Evolutionary conservation across 37 sponge, comb jelly and placozoan species (phyloP), one percentile per base, ranked within the genome.

Genomic region (Agelas oroides): DNA sequence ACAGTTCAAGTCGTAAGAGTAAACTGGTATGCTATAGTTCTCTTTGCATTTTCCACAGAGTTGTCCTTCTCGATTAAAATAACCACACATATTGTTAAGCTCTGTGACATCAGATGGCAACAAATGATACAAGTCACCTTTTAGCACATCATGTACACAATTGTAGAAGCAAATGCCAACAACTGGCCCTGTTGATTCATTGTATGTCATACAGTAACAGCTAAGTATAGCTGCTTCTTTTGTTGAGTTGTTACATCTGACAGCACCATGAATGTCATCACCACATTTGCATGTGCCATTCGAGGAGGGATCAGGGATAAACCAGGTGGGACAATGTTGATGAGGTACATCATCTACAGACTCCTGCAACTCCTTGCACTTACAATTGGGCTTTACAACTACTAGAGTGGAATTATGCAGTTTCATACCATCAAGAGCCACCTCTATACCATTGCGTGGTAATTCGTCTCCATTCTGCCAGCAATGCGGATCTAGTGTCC

Each of bases 31-130:
- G 2, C 59, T 28, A 25, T 39, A 41, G 27, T 35, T 54, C 14
- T 39, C n/a, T 12, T 37, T 57, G 60, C 84, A 83, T 21, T 63
- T 36, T 12, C 84, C 74, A 73, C 84, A 83, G 3, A 83, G 33
- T 40, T 73, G 60, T 28, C 84, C 84, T 33, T 1, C 20, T 46
- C 84, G 59, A 28, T 73, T 83, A 21, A 46, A 32, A 33, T 63
- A 23, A 0, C 60, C 53, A 73, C 84, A 83, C 53, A 73, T 55
- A n/a, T n/a, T n/a, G n/a, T 66, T 52, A 16, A 66, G 24, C 35
- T 53, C 15, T 16, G 37, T 17, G 0, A 53, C 18, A 14, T 80
- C 2, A 20, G 21, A 39, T 16, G 57, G 31, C 25, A 33, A 17
- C 2, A 27, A 27, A 17, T 33, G 32, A 25, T 23, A 33, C 8